Conservation (phyloP, 2,113 vertebrate genomes). For the Neodon shergylaensis region DNA sequence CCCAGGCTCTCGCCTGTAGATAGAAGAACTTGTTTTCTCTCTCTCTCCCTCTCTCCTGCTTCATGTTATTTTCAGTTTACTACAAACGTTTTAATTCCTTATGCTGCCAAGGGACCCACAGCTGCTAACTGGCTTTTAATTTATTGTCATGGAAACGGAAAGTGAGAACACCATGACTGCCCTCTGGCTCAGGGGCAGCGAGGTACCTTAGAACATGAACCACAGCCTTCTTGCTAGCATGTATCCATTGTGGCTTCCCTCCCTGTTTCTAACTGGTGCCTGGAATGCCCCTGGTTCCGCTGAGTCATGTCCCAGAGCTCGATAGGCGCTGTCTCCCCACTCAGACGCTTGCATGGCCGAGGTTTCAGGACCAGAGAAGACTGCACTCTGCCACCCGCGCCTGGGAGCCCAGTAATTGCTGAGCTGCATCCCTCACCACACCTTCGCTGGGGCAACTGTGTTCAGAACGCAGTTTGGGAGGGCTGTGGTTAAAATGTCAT, state of each 20-base stretch:
- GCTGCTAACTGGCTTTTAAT: neutral
- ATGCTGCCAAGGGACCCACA: neutral
- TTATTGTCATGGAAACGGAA: neutral
- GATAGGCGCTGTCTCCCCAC: neutral
- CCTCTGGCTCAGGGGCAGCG: neutral
- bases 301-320: neutral
- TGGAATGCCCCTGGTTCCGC: neutral
- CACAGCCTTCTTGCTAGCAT: neutral
- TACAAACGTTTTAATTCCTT: neutral
- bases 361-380: neutral
- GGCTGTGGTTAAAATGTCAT: neutral
- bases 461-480: neutral
- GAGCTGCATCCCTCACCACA: too few species aligned
- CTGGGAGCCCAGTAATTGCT: fast-evolving
- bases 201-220: fast-evolving
- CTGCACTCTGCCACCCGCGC: neutral
- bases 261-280: neutral
- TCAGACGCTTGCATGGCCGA: neutral
- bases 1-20: slow-evolving; percentile 61
- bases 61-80: slow-evolving; percentile 24
- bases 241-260: neutral
- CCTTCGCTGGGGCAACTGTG: neutral
- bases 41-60: neutral
- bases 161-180: fast-evolving
- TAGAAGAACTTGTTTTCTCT: neutral